These are phyloP conservation scores for Martes martes DNA, from an alignment of 2,113 vertebrate genomes.

Conservation along the genomic window DNA sequence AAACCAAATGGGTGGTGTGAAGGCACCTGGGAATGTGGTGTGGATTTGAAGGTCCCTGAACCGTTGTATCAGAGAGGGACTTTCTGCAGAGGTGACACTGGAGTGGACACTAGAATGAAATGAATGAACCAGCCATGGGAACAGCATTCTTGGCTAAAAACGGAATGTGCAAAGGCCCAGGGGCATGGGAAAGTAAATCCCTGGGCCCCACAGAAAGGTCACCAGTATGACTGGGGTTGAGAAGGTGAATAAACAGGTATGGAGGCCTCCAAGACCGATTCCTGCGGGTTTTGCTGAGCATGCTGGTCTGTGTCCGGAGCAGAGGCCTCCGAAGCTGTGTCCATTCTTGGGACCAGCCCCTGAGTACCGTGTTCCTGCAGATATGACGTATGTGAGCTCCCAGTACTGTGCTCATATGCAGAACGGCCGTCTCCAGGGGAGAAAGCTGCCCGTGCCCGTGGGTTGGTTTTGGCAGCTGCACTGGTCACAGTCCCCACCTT, in stretches of 20 bases:
- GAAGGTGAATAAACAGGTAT: background rate
- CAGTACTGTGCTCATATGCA: rapidly evolving
- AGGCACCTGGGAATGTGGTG: rapidly evolving
- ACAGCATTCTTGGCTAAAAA: background rate
- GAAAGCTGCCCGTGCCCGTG: too few relatives aligned
- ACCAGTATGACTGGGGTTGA: too few relatives aligned
- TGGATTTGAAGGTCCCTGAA: background rate
- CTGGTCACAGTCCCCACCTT: too few relatives aligned
- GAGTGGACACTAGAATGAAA: background rate
- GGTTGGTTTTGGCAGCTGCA: background rate
- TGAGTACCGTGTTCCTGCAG: background rate
- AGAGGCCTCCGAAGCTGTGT: rapidly evolving
- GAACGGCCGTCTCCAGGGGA: background rate
- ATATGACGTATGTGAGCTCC: rapidly evolving
- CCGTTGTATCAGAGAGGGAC: rapidly evolving
- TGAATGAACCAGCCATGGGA: background rate
- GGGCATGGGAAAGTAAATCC: background rate
- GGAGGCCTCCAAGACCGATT: rapidly evolving
- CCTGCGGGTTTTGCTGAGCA: rapidly evolving
- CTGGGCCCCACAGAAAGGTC: rapidly evolving
- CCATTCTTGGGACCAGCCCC: too few relatives aligned
- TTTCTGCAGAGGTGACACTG: background rate
- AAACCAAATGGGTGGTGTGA: rapidly evolving
- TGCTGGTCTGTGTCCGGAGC: rapidly evolving
- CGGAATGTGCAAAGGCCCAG: background rate